Conservation (phyloP, 2,113 vertebrate species). For the Danionella cerebrum region DNA sequence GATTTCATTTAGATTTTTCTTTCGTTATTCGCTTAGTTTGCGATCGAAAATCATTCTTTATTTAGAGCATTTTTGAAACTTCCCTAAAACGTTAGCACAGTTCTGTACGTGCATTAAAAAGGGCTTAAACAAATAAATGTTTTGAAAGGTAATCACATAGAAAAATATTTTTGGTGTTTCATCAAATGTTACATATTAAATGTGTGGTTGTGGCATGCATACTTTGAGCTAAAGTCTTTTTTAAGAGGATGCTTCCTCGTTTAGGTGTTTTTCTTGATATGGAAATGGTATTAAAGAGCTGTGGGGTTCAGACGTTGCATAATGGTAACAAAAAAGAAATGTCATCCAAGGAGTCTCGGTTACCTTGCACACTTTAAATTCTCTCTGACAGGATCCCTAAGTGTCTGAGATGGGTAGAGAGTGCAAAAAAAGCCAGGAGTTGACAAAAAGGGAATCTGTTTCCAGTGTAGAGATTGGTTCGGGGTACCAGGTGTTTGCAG, state of each 20-base stretch:
- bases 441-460: neutral
- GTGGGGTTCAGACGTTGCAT: neutral
- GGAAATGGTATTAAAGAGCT: neutral
- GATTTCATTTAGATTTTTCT: too few species aligned
- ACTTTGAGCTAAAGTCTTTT: too few species aligned
- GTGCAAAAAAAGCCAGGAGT: neutral
- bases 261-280: neutral
- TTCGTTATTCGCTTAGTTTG: too few species aligned
- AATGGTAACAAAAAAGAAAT: conserved; percentile 12
- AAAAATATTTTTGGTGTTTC: too few species aligned
- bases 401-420: neutral
- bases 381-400: neutral
- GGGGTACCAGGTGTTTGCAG: conserved; percentile 20
- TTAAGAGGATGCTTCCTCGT: too few species aligned
- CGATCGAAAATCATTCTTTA: too few species aligned
- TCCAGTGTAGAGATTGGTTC: conserved; percentile 10
- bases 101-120: too few species aligned
- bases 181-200: neutral
- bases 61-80: too few species aligned
- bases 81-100: too few species aligned
- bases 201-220: neutral
- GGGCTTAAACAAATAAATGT: too few species aligned
- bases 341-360: neutral
- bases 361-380: neutral
- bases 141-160: too few species aligned